Conservation (phyloP, 2,888 invertebrate species). For the Dichetophora obliterata region DNA sequence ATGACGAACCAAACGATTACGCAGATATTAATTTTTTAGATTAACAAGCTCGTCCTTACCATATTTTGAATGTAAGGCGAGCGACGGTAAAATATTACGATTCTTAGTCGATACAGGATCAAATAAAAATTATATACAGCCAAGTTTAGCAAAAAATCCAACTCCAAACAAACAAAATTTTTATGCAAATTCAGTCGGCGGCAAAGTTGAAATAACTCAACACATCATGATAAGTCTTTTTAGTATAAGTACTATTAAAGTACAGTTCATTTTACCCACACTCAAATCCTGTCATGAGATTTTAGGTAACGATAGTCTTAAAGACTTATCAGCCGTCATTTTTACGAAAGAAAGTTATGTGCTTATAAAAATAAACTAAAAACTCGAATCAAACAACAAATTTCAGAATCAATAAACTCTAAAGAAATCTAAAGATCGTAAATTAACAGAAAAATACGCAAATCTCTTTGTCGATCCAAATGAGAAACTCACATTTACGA, state of each 20-base stretch:
- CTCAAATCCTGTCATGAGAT: slow-evolving; percentile 40
- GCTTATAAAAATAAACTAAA: slow-evolving; percentile 28
- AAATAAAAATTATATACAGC: not conserved
- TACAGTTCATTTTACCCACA: slow-evolving; percentile 38
- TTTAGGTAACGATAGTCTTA: slow-evolving; percentile 38
- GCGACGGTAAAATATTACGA: not conserved
- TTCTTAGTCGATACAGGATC: not conserved
- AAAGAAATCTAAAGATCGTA: slow-evolving; percentile 25
- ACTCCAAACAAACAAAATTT: not conserved
- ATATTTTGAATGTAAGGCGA: not conserved
- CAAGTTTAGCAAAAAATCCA: not conserved
- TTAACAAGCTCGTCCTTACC: not conserved
- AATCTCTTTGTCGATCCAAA: slow-evolving; percentile 31
- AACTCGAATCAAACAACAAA: slow-evolving; percentile 13
- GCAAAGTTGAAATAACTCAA: not conserved
- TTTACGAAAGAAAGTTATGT: slow-evolving; percentile 31
- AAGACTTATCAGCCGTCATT: slow-evolving; percentile 33
- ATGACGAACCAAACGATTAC: not conserved
- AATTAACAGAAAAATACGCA: slow-evolving; percentile 18
- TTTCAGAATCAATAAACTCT: not conserved
- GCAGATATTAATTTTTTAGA: slow-evolving; percentile 7
- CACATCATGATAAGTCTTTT: not conserved
- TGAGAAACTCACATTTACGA: slow-evolving; percentile 35
- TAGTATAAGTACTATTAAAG: not conserved
- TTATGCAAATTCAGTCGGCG: not conserved